Evolutionary conservation across 2,797 vertebrate species (phyloP), one percentile per base, ranked within the genome.

Genomic region (Liparis tanakae): DNA sequence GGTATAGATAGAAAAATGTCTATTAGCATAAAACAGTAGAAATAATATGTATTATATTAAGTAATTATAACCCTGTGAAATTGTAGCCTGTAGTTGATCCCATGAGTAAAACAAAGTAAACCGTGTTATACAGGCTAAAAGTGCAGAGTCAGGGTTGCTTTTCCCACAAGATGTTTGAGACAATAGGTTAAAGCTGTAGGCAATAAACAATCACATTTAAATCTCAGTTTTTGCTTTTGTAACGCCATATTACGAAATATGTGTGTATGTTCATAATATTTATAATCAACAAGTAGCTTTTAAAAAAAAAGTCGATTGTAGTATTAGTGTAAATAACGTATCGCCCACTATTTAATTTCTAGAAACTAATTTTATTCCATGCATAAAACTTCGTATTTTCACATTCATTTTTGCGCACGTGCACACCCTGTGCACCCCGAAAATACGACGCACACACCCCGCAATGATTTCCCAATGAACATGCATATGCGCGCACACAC

Each of bases 71-170:
- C 63, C 37, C 25, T 17, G 64, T 70, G 72, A 51, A 56, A 80
- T 36, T 50, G 39, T 22, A 62, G 30, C 56, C 71, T 58, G n/a
- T 36, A n/a, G 76, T 80, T 72, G 48, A 73, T 48, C 20, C 69
- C 18, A 58, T n/a, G n/a, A n/a, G 48, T 30, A 73, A 82, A 81
- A 80, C 69, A 80, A 86, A 37, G 59, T 14, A 50, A 75, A 39
- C 79, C 62, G 60, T 65, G 71, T 74, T 77, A 75, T 69, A 58
- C 62, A 25, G 61, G 10, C 48, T 60, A 5, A 80, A 89, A 82
- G 76, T 88, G 80, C 64, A 64, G 69, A 85, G 77, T 86, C 82
- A 85, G 74, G 43, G 81, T 78, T 87, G 83, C 79, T 85, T 86
- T 89, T 91, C 87, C 82, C 82, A 78, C 69, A 50, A n/a, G 67